Percentiles rank a stretch among this genome's conserved stretches.
phyloP scores from a whole-genome alignment of 37 sponge, comb jelly and placozoan genomes.

The Spongilla lacustris region DNA sequence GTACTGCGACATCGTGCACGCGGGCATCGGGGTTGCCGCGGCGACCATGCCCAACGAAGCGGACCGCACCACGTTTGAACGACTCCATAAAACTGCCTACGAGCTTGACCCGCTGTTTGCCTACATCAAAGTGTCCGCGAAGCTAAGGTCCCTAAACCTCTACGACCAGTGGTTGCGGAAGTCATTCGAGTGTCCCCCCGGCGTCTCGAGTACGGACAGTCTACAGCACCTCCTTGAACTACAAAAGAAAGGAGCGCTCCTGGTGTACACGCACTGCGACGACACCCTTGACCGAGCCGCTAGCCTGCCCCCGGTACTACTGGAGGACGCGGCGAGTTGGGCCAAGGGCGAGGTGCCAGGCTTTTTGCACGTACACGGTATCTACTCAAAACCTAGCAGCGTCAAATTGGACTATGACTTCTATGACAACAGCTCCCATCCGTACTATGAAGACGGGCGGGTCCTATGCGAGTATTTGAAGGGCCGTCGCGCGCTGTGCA shows the following conservation, averaged over 20 bases:
- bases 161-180: slow-evolving; percentile 35
- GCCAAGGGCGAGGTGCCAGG: slow-evolving; percentile 8
- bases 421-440: slow-evolving; percentile 22
- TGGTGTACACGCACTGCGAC: slow-evolving; percentile 53
- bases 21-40: slow-evolving; percentile 19
- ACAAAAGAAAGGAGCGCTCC: slow-evolving; percentile 44
- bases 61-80: slow-evolving; percentile 28
- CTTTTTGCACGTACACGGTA: slow-evolving; percentile 48
- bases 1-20: slow-evolving; percentile 13
- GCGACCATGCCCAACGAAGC: slow-evolving; percentile 5
- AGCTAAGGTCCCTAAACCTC: background rate
- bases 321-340: slow-evolving; percentile 27
- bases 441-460: background rate
- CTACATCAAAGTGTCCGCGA: slow-evolving; percentile 4
- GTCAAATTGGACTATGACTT: slow-evolving; percentile 30
- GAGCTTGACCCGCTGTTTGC: slow-evolving; percentile 36
- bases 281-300: slow-evolving; percentile 10
- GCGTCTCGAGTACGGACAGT: background rate
- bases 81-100: slow-evolving; percentile 34
- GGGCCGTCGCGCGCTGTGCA: background rate
- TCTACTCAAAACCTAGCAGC: slow-evolving; percentile 39
- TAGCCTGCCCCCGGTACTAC: background rate
- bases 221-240: slow-evolving; percentile 32
- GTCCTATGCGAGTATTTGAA: background rate
- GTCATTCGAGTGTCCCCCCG: background rate